Percentiles rank a stretch among this genome's conserved stretches.
Evolutionary conservation across 37 sponge, comb jelly and placozoan species (phyloP).

Genomic region (Tethya wilhelma): DNA sequence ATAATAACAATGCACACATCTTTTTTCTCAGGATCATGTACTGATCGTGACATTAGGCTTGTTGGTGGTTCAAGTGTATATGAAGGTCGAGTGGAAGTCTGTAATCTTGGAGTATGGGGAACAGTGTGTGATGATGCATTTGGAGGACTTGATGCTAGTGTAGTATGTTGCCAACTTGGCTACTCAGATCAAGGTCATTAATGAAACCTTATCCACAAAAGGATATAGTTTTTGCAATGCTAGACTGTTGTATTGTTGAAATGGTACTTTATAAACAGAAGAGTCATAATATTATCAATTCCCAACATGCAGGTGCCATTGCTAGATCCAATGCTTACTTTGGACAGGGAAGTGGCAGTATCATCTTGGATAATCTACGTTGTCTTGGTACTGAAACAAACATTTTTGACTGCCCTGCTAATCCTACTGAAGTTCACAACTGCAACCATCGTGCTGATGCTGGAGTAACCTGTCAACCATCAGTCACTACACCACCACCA

Average conservation of each 20-base stretch:
- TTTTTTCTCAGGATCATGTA: background rate
- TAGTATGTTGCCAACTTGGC: background rate
- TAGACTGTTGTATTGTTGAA: no score
- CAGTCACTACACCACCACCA: no score
- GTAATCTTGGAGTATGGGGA: background rate
- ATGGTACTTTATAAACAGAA: no score
- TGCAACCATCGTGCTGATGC: background rate
- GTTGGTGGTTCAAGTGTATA: background rate
- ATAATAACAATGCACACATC: background rate
- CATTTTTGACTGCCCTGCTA: background rate
- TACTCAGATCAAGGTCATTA: no score
- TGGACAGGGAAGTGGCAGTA: background rate
- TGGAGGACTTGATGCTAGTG: background rate
- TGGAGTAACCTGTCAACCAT: background rate
- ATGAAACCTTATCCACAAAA: no score
- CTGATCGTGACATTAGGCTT: conserved; percentile 4
- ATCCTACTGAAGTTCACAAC: background rate
- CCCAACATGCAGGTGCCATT: background rate
- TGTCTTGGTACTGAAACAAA: background rate
- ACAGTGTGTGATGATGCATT: conserved; percentile 2
- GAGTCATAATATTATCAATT: no score
- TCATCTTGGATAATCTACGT: background rate
- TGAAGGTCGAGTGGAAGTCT: conserved; percentile 6
- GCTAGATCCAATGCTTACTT: background rate
- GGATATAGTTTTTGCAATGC: no score